phyloP scores from a whole-genome alignment of 2,113 vertebrate species.

The Illadopsis cleaveri region DNA sequence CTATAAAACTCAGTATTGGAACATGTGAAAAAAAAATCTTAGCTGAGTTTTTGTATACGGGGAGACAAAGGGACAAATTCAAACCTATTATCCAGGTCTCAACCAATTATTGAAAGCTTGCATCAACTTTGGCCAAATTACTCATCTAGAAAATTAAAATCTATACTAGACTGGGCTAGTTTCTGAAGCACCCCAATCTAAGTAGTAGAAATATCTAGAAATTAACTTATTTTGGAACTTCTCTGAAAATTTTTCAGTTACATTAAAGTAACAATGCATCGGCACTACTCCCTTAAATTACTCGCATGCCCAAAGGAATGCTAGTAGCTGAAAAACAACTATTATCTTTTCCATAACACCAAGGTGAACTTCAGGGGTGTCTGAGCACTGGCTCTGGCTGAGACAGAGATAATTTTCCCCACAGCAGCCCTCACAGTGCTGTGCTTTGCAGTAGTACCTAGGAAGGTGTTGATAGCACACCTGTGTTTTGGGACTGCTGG shows the following conservation, averaged over 20 bases:
- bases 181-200: neutral
- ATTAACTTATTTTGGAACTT: neutral
- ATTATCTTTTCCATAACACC: neutral
- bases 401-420: neutral
- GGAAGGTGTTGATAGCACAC: no score
- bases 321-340: neutral
- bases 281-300: neutral
- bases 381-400: neutral
- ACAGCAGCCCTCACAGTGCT: neutral
- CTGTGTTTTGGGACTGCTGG: neutral
- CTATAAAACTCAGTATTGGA: neutral
- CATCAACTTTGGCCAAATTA: neutral
- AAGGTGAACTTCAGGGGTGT: neutral
- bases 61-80: neutral
- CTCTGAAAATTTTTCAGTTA: neutral
- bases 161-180: neutral
- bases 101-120: neutral
- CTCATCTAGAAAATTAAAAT: neutral
- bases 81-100: neutral
- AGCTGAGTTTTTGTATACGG: neutral
- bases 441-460: neutral
- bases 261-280: neutral
- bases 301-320: neutral
- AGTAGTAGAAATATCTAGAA: neutral
- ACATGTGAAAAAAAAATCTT: neutral